Conservation (phyloP, 2,797 vertebrate species). For the Poeciliopsis turneri region DNA sequence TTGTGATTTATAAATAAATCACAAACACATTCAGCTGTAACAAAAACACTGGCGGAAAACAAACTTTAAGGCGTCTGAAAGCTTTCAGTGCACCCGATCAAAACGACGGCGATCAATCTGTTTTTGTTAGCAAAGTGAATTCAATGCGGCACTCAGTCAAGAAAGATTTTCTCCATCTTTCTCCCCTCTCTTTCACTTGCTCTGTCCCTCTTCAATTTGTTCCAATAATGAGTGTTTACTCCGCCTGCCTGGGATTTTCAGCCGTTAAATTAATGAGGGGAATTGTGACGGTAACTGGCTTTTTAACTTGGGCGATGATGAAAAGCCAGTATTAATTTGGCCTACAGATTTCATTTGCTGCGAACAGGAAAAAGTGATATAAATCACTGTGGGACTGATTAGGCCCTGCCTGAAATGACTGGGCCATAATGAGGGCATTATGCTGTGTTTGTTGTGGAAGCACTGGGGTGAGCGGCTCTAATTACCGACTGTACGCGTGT, state of each 20-base stretch:
- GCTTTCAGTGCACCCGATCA: conserved; percentile 20
- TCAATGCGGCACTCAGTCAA: conserved; percentile 75
- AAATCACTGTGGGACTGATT: conserved; percentile 98
- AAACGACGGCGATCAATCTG: conserved; percentile 63
- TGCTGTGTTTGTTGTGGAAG: conserved; percentile 99
- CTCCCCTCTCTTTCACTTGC: conserved; percentile 58
- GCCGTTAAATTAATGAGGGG: conserved; percentile 93
- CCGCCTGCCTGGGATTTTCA: conserved; percentile 88
- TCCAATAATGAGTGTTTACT: conserved; percentile 91
- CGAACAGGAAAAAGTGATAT: conserved; percentile 98
- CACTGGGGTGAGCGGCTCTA: conserved; percentile 89
- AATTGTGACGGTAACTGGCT: conserved; percentile 93
- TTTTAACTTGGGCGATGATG: conserved; percentile 93
- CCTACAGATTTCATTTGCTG: conserved; percentile 99
- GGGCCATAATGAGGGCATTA: conserved; percentile 99
- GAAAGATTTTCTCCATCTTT: conserved; percentile 63
- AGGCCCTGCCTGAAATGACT: conserved; percentile 96
- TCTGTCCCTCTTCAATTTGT: conserved; percentile 82
- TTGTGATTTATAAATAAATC: no score
- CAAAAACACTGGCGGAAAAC: neutral
- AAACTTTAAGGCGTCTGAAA: conserved; percentile 19
- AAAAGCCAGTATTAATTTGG: conserved; percentile 99
- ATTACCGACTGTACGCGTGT: conserved; percentile 67
- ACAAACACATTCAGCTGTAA: neutral
- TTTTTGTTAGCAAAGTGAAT: conserved; percentile 79